Evolutionary conservation across 2,888 invertebrate genomes (phyloP), one percentile per base, ranked within the genome.

Genomic region (Standfussiana lucernea): DNA sequence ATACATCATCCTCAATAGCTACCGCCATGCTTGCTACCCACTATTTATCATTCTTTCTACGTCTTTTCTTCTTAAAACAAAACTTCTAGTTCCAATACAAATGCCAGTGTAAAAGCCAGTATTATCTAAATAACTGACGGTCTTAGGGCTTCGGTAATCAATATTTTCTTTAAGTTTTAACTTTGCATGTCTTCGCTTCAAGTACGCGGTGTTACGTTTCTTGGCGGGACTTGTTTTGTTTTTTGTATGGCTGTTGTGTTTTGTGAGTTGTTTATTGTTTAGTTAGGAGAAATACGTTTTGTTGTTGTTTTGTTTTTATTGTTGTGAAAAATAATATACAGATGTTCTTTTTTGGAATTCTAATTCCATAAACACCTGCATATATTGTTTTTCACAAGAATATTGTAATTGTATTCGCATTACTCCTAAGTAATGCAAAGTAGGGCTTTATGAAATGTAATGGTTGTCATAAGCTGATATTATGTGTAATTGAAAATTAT

Each of bases 141-240:
- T 28, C 21, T 13, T 6, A 13, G 1, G 83, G 83, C 72, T 83
- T 83, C 86, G 11, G 61, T 78, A 86, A 83, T 83, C 83, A 83
- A 83, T 83, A 83, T 75, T 65, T 65, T 67, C 69, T 85, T 77
- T 50, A 59, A 50, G 64, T 79, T 83, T 45, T n/a, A 70, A 77
- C 74, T 62, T 86, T 59, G 74, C 83, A 69, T 77, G 83, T 74
- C 83, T 79, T 74, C 74, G 37, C n/a, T 72, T 50, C 13, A 42
- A 75, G 70, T 75, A 28, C 37, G 18, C 40, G 68, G 83, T 86
- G 79, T 83, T 69, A 21, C 0, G 59, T 83, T 83, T 35, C 83
- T 79, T 15, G 13, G 1, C 24, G n/a, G 4, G 32, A 72, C 45
- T 76, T 37, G 28, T 72, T 45, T 75, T n/a, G 62, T 53, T 62